These are phyloP conservation scores for Drosophila setosimentum DNA, from an alignment of 2,888 invertebrate genomes.

Conservation along the genomic window DNA sequence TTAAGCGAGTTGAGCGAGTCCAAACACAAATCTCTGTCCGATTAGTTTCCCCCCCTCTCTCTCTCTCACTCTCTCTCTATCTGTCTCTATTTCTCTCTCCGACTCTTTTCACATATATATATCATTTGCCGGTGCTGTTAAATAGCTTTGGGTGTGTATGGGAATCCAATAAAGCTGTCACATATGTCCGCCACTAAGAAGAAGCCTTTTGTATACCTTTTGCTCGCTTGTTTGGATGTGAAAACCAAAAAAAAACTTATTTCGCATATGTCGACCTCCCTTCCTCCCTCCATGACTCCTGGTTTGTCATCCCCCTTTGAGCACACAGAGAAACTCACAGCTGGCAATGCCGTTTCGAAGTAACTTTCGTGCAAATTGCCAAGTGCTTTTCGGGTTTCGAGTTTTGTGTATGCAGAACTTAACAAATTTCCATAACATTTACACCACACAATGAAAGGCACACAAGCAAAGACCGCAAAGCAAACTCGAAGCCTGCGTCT, in stretches of 20 bases:
- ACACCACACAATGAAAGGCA: slow-evolving; percentile 74
- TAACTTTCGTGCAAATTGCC: slow-evolving; percentile 76
- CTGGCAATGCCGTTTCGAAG: slow-evolving; percentile 58
- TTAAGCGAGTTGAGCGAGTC: slow-evolving; percentile 57
- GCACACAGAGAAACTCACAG: slow-evolving; percentile 16
- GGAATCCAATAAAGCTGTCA: slow-evolving; percentile 78
- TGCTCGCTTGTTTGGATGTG: slow-evolving; percentile 71
- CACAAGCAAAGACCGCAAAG: slow-evolving; percentile 41
- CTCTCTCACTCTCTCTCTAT: background rate
- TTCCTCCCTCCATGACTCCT: no score
- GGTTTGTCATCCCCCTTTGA: background rate
- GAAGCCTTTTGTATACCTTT: slow-evolving; percentile 63
- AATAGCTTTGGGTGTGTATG: slow-evolving; percentile 68
- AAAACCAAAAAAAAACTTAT: slow-evolving; percentile 69
- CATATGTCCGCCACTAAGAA: slow-evolving; percentile 66
- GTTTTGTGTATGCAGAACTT: slow-evolving; percentile 76
- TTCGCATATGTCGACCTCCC: slow-evolving; percentile 48
- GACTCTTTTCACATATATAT: slow-evolving; percentile 4
- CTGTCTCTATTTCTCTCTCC: background rate
- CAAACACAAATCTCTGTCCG: slow-evolving; percentile 47
- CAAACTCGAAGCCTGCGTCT: slow-evolving; percentile 51
- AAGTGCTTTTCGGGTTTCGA: slow-evolving; percentile 62
- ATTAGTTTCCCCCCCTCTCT: background rate
- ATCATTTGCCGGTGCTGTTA: slow-evolving; percentile 63
- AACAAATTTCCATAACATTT: slow-evolving; percentile 80